Evolutionary conservation across 2,888 invertebrate species (phyloP).

Genomic region (Micoletzkya japonica): DNA sequence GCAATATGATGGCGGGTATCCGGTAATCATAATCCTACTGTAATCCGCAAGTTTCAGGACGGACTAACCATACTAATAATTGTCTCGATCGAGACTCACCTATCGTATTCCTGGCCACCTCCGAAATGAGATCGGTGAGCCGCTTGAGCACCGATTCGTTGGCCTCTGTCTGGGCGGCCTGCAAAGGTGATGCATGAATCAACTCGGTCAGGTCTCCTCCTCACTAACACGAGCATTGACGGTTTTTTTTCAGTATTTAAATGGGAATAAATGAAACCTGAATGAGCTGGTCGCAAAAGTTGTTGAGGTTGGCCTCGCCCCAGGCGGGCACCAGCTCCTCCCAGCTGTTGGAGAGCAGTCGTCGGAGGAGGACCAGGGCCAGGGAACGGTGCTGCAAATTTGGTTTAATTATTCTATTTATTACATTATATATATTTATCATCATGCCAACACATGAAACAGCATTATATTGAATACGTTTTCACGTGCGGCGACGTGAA

Average conservation of each 20-base stretch:
- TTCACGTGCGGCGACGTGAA: too few relatives aligned
- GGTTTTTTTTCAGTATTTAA: neutral
- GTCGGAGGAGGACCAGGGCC: conserved; percentile 89
- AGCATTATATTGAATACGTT: too few relatives aligned
- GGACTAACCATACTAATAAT: neutral
- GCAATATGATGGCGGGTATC: neutral
- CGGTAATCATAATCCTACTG: neutral
- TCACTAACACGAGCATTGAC: too few relatives aligned
- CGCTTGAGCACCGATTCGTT: conserved; percentile 73
- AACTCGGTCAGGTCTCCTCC: neutral
- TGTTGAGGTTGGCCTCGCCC: conserved; percentile 77
- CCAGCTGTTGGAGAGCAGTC: conserved; percentile 83
- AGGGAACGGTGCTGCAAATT: conserved; percentile 76
- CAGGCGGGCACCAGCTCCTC: conserved; percentile 84
- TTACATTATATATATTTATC: neutral
- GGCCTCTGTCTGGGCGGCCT: conserved; percentile 78
- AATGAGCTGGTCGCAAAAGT: conserved; percentile 75
- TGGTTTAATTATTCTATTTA: too few relatives aligned
- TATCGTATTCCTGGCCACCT: conserved; percentile 72
- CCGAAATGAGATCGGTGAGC: conserved; percentile 39
- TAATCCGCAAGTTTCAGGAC: neutral
- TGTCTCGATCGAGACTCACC: conserved; percentile 57
- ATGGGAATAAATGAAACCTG: too few relatives aligned
- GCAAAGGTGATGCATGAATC: conserved; percentile 28
- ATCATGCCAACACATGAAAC: too few relatives aligned